Evolutionary conservation across 1,140 invertebrate genomes (phyloP), one percentile per base, ranked within the genome.

Genomic region (Drosophila azteca): DNA sequence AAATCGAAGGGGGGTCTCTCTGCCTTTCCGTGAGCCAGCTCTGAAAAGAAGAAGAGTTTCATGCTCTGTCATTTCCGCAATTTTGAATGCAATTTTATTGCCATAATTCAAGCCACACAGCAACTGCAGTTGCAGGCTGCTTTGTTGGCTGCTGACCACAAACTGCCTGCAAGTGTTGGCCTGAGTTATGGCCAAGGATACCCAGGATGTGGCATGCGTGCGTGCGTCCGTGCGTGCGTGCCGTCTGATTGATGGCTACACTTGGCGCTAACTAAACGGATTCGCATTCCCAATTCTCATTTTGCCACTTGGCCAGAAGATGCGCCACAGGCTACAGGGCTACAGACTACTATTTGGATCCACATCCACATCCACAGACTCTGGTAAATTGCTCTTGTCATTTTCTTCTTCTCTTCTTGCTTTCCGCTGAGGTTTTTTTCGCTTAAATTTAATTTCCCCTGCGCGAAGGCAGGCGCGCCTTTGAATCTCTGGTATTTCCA

Each of bases 391-490:
- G 53, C 70, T 74, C 58, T 65, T 43, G 70, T 49, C 60, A 74
- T 74, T 73, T 73, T 55, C 57, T 35, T 53, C 8, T 52, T n/a
- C 41, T 26, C 24, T 26, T 50, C 22, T 43, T 59, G 20, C 24
- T 41, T 63, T 52, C 35, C 48, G 51, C 17, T 8, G 7, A 0
- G 2, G 26, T 17, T 22, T 62, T 72, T 46, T 60, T 62, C 59
- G 66, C 67, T 78, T 79, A 79, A 84, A 84, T 84, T 81, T 77
- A 87, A 84, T 84, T 84, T 84, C 81, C 81, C 79, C 77, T 60
- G 54, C 45, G 77, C 55, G 59, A 9, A 31, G 64, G 39, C 54
- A 57, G 70, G 70, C 29, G 22, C 13, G 58, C 69, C 65, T 74
- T 75, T 67, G 71, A 75, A 75, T 75, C 75, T 57, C 75, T 57